Conservation (phyloP, 1,140 invertebrate genomes). For the Brachionus calyciflorus region DNA sequence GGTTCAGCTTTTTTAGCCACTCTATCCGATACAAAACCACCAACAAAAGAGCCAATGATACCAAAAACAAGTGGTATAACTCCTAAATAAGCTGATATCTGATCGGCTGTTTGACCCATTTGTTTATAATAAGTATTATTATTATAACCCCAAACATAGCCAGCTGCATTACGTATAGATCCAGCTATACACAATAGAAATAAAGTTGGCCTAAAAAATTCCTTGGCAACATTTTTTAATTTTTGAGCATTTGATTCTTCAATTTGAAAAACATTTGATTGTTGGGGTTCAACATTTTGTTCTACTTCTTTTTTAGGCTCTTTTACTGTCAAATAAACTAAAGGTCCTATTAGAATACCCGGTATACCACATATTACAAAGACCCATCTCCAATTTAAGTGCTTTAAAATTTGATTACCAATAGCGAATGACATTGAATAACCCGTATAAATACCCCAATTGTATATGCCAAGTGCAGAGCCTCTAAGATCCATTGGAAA, state of each 20-base stretch:
- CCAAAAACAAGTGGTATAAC: constrained; percentile 68
- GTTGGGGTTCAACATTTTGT: constrained; percentile 39
- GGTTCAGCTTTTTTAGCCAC: constrained; percentile 72
- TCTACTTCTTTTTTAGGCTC: constrained; percentile 65
- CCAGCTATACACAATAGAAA: constrained; percentile 78
- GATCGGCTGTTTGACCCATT: constrained; percentile 54
- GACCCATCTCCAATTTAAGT: constrained; percentile 73
- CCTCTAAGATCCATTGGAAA: constrained; percentile 69
- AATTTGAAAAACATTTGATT: background rate
- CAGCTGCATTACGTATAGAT: constrained; percentile 76
- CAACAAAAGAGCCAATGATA: constrained; percentile 78
- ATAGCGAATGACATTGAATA: constrained; percentile 87
- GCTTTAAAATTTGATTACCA: constrained; percentile 68
- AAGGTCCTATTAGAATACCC: constrained; percentile 70
- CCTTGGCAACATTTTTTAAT: constrained; percentile 56
- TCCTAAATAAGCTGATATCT: constrained; percentile 59
- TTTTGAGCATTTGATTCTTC: constrained; percentile 32
- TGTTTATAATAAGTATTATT: constrained; percentile 59
- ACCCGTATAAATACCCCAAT: constrained; percentile 91
- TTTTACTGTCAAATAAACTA: constrained; percentile 73
- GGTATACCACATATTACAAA: constrained; percentile 79
- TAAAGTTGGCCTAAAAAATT: constrained; percentile 72
- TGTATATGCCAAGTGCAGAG: constrained; percentile 84
- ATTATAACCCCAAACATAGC: constrained; percentile 63
- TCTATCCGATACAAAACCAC: constrained; percentile 82